Base-by-base conservation (phyloP, 2,113 vertebrate genomes). In the Martes martes region DNA sequence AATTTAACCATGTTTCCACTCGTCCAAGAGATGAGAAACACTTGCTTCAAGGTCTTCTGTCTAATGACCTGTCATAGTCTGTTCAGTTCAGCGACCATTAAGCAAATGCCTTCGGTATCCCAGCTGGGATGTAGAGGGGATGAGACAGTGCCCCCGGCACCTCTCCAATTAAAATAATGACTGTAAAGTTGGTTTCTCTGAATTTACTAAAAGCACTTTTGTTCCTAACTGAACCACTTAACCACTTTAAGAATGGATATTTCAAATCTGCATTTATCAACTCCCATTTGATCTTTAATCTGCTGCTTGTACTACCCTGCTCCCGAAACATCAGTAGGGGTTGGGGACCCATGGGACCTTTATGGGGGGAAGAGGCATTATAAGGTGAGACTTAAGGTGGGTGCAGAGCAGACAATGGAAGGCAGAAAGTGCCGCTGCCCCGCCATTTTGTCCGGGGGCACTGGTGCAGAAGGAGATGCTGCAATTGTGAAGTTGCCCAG, bases 361-460 rank as follows among this genome's bases (percentile, higher is more conserved):
- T 36, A 2, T 1, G 33, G 55, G 26, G 33, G 3, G 6, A 13
- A n/a, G 39, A 89, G 47, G 6, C 57, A 24, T 36, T 71, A 19
- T 69, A 7, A 71, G 63, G 11, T 14, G 67, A 84, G 36, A 74
- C 18, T 10, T 21, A 7, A 10, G 63, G 13, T 21, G 1, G 8
- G 4, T 42, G 69, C 79, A 33, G 16, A 89, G 47, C 23, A 28
- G 47, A 23, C n/a, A 16, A 1, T 0, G 23, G 23, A 13, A 45
- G 61, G 11, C 11, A 45, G 45, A 13, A 47, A 69, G n/a, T 50
- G 16, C 7, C 76, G 71, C 21, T 71, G 42, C 24, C 24, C 9
- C 8, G 0, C n/a, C 8, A 0, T 69, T 78, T 57, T 83, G 16
- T 31, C 19, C 26, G 1, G 8, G 15, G 16, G 15, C 8, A 8